Evolutionary conservation across 2,797 vertebrate genomes (phyloP), one percentile per base, ranked within the genome.

Genomic region (Fratercula arctica): DNA sequence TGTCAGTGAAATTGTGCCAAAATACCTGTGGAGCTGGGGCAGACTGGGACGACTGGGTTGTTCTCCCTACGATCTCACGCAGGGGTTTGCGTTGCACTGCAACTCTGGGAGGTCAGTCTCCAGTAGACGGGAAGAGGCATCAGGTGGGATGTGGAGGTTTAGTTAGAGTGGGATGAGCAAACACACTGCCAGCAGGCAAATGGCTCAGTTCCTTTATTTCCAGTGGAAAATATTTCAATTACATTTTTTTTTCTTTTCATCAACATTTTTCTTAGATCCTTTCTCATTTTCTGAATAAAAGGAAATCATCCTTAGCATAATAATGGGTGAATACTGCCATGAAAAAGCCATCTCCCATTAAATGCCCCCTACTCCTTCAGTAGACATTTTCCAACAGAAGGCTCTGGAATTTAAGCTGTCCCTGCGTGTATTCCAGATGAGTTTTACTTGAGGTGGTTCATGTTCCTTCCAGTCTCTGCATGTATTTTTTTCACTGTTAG

Each of bases 221-320:
- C 91, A 93, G 33, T 87, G 82, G 95, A 97, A 97, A 95, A 92
- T 86, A 85, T 86, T 92, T 88, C 73, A 90, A 33, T 85, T 85
- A 78, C 50, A 23, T 64, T 74, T 64, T 37, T 41, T 85, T 72
- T 70, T 57, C 24, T n/a, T 90, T 87, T 87, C 85, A 94, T 92
- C 83, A 84, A 64, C 79, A 63, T 86, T 87, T 95, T 91, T 85
- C 87, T 92, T 89, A 92, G 90, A 91, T 91, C 45, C 45, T 77
- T 89, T 93, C 87, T 85, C 10, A 77, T 95, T 95, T 95, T 96
- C 72, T 93, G 81, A 87, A 92, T 95, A 95, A 95, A 94, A 87
- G 57, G 61, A 95, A 93, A 87, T 85, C 2, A 84, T 94, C 87
- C 69, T 81, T 85, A 69, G 74, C 94, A 69, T 81, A 81, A 81